Evolutionary conservation across 2,797 vertebrate species (phyloP), one percentile per base, ranked within the genome.

Genomic region (Sardinella longiceps): DNA sequence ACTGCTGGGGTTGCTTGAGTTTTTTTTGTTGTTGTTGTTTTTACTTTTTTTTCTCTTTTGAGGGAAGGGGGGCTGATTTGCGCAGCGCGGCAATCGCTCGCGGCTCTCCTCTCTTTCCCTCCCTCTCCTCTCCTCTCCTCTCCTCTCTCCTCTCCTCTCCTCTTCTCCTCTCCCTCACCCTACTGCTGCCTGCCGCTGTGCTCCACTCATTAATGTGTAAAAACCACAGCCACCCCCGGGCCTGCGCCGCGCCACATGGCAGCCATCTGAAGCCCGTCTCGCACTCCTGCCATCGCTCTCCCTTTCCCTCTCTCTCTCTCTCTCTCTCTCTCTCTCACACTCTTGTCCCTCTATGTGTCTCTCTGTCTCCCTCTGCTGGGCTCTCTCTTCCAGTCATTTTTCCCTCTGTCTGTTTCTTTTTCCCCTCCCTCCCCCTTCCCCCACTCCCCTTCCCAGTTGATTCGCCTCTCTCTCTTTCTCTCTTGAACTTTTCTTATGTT

Each of bases 191-290:
- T 84, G 66, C 91, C 89, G 86, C 91, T 91, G 92, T 91, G 94
- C 94, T 95, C 95, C 93, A 92, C 93, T 94, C 93, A 95, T 95
- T 95, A 94, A 92, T 90, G 91, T 92, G 89, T 90, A 90, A 39
- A 43, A 88, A 95, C 94, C 93, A 93, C 95, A 95, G 93, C 93
- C 94, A 93, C 93, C 94, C 92, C 92, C 91, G 85, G 91, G 91
- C 86, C 86, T 81, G 86, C 80, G 81, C 83, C 83, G 83, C 18
- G 82, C 82, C 81, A 95, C 94, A 95, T 95, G 95, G 94, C 94
- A 93, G 92, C 94, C 93, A 95, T 95, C 93, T 94, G 90, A 94
- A 91, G 82, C 90, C 90, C 82, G 53, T 82, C 88, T 87, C 88
- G 14, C 66, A 74, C 66, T 74, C 66, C 30, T 63, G 56, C 60